Evolutionary conservation across 53 echinoderm and acorn worm genomes (phyloP), one percentile per base, ranked within the genome.

Genomic region (Echinarachnius parma): DNA sequence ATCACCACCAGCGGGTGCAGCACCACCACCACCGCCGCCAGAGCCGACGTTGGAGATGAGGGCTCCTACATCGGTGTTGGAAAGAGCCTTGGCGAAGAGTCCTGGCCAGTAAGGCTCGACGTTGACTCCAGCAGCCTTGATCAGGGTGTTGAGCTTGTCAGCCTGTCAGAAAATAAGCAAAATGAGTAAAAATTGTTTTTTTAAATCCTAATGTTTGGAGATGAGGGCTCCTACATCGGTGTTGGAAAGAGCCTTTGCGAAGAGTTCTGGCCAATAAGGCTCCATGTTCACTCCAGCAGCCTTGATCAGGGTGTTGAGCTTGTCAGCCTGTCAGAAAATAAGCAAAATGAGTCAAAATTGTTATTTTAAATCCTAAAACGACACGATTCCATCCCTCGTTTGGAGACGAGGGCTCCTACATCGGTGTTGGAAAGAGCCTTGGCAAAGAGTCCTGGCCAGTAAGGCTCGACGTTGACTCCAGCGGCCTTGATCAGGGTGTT

Each of bases 31-130:
- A 3, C 82, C 87, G 23, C 78, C 68, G n/a, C 80, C 89, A 71
- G 86, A 79, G 9, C 98, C 98, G 3, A 91, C 88, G 31, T 64
- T 90, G 71, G 77, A 14, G 56, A 98, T 81, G 13, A 98, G 88
- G 18, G 82, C 37, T 0, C 66, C 61, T 14, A 98, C 69, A 48
- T 85, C 80, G 25, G 79, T 80, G 16, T 62, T 66, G 24, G 28
- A 76, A 48, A 91, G 77, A 37, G 91, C 86, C 63, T 98, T 91
- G 78, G 91, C 98, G 55, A 98, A 91, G 53, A 91, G 91, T 22
- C 91, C 88, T 21, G 91, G 88, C 98, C 98, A 98, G 98, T 91
- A 98, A 2, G 98, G 88, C 48, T 98, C 91, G 9, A 96, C 86
- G 28, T 36, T 47, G 2, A 98, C 88, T 31, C 83, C 80, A 14